Evolutionary conservation across 2,113 vertebrate genomes (phyloP).

Genomic region (Mellivora capensis): DNA sequence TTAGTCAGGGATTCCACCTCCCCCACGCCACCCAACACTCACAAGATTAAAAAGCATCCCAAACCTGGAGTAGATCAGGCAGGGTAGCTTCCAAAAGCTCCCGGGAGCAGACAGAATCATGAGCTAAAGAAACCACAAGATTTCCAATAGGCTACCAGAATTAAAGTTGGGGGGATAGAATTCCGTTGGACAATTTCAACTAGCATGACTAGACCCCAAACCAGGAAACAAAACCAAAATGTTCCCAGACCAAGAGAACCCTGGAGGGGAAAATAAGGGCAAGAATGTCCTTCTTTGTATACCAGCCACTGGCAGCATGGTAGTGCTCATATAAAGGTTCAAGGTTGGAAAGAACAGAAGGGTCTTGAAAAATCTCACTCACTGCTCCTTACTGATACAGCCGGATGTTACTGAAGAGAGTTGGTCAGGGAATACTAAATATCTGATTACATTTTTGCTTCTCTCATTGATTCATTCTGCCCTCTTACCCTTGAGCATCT

Average conservation of each 20-base stretch:
- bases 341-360: not conserved
- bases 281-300: not conserved
- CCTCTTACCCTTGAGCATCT: not conserved
- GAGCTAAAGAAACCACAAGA: not conserved
- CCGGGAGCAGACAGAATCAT: not conserved
- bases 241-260: not conserved
- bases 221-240: not conserved
- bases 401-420: not conserved
- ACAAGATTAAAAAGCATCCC: not conserved
- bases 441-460: not conserved
- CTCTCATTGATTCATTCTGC: not conserved
- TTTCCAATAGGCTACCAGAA: not conserved
- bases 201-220: not conserved
- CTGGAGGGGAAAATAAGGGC: not conserved
- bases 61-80: not conserved
- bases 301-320: not conserved
- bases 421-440: not conserved
- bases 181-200: not conserved
- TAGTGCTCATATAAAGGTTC: not conserved
- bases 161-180: not conserved
- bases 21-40: not conserved
- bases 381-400: not conserved
- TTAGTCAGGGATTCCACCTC: not conserved
- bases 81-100: not conserved
- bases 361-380: not conserved